Percentiles rank a stretch among this genome's conserved stretches.
Conservation (phyloP, 2,113 vertebrate genomes). For the Coregonus clupeaformis region DNA sequence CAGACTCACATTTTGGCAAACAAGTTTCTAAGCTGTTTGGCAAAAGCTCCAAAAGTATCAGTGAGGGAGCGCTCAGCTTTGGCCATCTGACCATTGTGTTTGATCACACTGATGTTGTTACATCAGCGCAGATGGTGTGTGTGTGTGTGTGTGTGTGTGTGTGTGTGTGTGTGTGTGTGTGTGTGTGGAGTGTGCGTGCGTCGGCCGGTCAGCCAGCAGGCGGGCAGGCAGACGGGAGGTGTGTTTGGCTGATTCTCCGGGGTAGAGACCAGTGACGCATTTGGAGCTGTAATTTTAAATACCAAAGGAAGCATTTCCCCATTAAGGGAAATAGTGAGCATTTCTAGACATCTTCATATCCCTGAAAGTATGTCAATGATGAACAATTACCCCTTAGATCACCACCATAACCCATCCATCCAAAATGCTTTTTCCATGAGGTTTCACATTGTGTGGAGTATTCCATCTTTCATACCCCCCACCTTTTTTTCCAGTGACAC, state of each 20-base stretch:
- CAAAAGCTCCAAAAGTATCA: neutral
- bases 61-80: neutral
- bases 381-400: conserved; percentile 29
- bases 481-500: neutral
- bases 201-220: neutral
- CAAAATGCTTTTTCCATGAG: conserved; percentile 1
- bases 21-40: neutral
- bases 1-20: neutral
- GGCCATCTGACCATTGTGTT: neutral
- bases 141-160: neutral
- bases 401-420: neutral
- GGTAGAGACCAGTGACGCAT: conserved; percentile 29
- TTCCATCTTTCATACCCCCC: neutral
- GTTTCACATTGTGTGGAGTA: neutral
- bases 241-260: conserved; percentile 23
- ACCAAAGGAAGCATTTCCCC: conserved; percentile 34
- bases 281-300: conserved; percentile 27
- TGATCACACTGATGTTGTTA: neutral
- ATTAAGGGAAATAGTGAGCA: conserved; percentile 17
- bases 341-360: conserved; percentile 20
- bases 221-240: neutral
- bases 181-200: neutral
- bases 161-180: neutral
- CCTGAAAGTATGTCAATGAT: conserved; percentile 25
- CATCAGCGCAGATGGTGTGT: neutral